Evolutionary conservation across 2,797 vertebrate genomes (phyloP).

Genomic region (Melanotaenia boesemani): DNA sequence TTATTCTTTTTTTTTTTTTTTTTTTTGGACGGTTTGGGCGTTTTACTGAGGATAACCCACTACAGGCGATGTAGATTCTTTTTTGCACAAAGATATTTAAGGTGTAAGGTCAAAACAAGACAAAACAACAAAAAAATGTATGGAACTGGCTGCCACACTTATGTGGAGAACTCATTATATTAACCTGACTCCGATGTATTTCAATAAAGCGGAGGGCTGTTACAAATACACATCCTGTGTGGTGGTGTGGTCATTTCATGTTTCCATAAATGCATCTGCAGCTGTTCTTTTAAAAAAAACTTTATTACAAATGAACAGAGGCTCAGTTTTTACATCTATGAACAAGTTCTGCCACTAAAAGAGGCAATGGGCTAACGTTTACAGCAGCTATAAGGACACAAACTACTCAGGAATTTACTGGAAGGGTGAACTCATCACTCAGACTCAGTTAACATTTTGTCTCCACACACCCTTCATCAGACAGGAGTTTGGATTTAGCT

Average conservation of each 20-base stretch:
- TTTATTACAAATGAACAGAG: slow-evolving; percentile 76
- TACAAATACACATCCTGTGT: slow-evolving; percentile 77
- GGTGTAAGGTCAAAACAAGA: slow-evolving; percentile 87
- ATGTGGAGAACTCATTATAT: slow-evolving; percentile 93
- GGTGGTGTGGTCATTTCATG: slow-evolving; percentile 51
- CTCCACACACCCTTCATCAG: not conserved
- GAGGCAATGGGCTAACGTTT: slow-evolving; percentile 46
- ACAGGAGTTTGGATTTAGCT: not conserved
- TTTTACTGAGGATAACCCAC: slow-evolving; percentile 91
- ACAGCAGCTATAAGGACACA: slow-evolving; percentile 60
- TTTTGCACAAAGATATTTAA: slow-evolving; percentile 98
- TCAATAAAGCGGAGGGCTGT: slow-evolving; percentile 97
- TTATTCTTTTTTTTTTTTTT: slow-evolving; percentile 83
- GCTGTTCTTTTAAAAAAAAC: slow-evolving; percentile 52
- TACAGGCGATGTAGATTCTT: slow-evolving; percentile 92
- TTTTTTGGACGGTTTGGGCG: slow-evolving; percentile 86
- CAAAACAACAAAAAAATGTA: slow-evolving; percentile 82
- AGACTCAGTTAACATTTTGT: slow-evolving; percentile 13
- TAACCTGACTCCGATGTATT: slow-evolving; percentile 96
- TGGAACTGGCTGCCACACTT: slow-evolving; percentile 88
- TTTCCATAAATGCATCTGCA: not conserved
- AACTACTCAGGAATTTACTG: slow-evolving; percentile 27
- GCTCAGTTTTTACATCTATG: slow-evolving; percentile 66
- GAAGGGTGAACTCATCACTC: slow-evolving; percentile 7
- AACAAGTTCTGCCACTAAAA: slow-evolving; percentile 55